Percentiles rank a stretch among this genome's conserved stretches.
Evolutionary conservation across 2,113 vertebrate genomes (phyloP).

Genomic region (Diglossa brunneiventris): DNA sequence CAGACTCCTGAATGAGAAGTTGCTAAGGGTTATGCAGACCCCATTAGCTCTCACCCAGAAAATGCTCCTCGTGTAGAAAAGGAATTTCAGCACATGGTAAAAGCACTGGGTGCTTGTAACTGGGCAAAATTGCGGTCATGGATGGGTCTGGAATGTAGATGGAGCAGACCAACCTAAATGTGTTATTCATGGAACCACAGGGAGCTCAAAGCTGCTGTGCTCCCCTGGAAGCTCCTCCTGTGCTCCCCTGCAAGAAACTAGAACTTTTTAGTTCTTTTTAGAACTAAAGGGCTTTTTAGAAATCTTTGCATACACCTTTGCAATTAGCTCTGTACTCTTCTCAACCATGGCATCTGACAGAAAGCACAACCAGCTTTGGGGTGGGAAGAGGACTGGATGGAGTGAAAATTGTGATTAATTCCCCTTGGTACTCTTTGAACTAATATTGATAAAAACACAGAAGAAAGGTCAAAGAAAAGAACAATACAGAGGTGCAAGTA

Average conservation of each 20-base stretch:
- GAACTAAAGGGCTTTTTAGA: background rate
- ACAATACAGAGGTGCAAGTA: background rate
- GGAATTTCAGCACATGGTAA: background rate
- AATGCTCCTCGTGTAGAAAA: background rate
- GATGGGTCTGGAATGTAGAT: background rate
- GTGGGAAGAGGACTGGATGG: background rate
- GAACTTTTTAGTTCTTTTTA: background rate
- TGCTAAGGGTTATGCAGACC: background rate
- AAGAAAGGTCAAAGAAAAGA: background rate
- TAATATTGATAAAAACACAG: background rate
- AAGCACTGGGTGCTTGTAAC: background rate
- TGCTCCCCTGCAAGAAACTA: background rate
- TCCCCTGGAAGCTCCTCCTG: background rate
- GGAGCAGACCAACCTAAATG: background rate
- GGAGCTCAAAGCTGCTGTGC: background rate
- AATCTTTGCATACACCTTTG: background rate
- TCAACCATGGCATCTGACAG: background rate
- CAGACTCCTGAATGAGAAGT: background rate
- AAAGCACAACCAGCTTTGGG: background rate
- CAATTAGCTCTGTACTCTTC: background rate
- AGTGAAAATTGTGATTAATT: background rate
- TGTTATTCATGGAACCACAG: background rate
- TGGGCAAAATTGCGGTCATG: background rate
- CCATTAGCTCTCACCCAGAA: background rate
- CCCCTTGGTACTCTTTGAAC: background rate